Conservation (phyloP, 2,888 invertebrate genomes). For the Abrostola tripartita region DNA sequence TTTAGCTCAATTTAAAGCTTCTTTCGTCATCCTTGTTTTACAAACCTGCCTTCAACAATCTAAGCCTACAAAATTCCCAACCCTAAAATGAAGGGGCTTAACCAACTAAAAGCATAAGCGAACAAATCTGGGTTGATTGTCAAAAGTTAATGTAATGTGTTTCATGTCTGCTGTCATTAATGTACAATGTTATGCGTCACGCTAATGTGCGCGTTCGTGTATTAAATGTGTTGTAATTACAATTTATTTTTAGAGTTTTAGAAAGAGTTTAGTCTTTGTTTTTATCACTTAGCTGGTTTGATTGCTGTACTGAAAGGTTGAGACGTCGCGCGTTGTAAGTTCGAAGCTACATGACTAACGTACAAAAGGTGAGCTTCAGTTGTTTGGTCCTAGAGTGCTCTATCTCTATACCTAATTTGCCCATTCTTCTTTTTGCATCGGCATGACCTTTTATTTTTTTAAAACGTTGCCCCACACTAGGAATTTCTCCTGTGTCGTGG, state of each 20-base stretch:
- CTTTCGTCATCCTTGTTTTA: not conserved
- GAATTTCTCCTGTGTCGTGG: too few species aligned
- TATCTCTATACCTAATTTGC: too few species aligned
- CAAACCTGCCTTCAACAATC: constrained; percentile 6
- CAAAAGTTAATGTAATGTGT: constrained; percentile 58
- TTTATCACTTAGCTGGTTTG: too few species aligned
- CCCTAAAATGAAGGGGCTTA: constrained; percentile 45
- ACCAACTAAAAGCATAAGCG: constrained; percentile 42
- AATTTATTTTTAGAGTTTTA: constrained; percentile 29
- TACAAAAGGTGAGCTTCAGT: too few species aligned
- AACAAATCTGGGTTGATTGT: constrained; percentile 62
- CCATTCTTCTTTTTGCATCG: too few species aligned
- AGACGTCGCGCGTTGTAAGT: too few species aligned
- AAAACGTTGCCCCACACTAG: too few species aligned
- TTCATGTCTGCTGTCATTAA: constrained; percentile 54
- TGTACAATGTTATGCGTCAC: constrained; percentile 45
- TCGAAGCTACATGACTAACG: too few species aligned
- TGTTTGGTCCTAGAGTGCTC: too few species aligned
- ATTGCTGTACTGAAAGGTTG: too few species aligned
- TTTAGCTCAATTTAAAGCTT: too few species aligned
- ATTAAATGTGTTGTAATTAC: constrained; percentile 42
- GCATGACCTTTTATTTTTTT: too few species aligned
- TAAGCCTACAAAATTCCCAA: constrained; percentile 21
- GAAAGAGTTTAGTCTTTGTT: not conserved
- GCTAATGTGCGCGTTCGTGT: constrained; percentile 51